These are phyloP conservation scores for Macquaria ambigua DNA, from an alignment of 2,113 vertebrate species.

Conservation along the genomic window DNA sequence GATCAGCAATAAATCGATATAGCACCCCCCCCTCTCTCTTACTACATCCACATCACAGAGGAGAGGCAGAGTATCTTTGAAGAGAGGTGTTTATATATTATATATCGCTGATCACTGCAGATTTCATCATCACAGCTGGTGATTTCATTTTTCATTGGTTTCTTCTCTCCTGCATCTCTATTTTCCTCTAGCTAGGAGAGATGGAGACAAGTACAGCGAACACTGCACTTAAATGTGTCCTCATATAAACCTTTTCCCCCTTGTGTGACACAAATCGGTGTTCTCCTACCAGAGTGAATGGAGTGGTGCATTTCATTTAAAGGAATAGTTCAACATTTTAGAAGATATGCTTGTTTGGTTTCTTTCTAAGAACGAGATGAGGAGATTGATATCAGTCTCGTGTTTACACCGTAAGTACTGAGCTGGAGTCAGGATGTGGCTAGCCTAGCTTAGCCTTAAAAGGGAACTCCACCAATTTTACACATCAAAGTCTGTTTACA, in stretches of 20 bases:
- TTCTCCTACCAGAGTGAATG: not conserved
- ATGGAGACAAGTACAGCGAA: not conserved
- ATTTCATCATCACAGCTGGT: conserved; percentile 31
- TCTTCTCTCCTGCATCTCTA: not conserved
- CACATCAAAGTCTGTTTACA: not conserved
- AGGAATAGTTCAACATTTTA: not conserved
- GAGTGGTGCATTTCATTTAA: not conserved
- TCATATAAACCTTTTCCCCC: not conserved
- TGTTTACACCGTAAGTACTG: not conserved
- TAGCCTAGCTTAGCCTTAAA: not conserved
- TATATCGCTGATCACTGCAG: conserved; percentile 38
- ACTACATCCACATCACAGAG: conserved; percentile 12
- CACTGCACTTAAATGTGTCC: not conserved
- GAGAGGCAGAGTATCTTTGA: conserved; percentile 1
- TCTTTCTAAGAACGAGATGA: not conserved
- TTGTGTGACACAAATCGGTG: not conserved
- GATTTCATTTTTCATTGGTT: conserved; percentile 37
- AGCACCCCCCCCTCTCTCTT: not conserved
- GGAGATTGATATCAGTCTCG: not conserved
- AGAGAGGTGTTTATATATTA: conserved; percentile 24
- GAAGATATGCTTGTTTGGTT: not conserved
- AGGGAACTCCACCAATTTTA: not conserved
- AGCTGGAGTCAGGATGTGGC: not conserved
- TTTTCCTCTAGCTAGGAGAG: not conserved
- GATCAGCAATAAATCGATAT: conserved; percentile 33